Evolutionary conservation across 2,888 invertebrate genomes (phyloP).

Genomic region (Tetrapedia diversipes): DNA sequence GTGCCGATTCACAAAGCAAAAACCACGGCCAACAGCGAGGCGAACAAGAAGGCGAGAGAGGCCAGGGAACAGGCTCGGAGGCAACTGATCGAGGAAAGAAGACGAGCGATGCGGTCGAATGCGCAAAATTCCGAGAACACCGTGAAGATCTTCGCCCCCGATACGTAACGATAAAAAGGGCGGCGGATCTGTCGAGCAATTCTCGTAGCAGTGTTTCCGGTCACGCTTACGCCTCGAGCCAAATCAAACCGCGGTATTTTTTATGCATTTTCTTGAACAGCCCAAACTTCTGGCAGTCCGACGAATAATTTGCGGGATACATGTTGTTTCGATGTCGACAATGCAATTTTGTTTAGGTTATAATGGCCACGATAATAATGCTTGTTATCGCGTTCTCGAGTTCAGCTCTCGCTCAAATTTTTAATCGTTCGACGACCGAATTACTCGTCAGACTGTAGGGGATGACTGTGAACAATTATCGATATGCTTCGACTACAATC

Average conservation of each 20-base stretch:
- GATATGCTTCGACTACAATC: conserved; percentile 38
- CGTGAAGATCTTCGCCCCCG: conserved; percentile 80
- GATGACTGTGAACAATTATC: conserved; percentile 4
- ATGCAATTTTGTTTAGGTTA: no score
- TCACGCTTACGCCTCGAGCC: conserved; percentile 38
- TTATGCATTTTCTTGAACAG: conserved; percentile 34
- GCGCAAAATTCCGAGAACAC: conserved; percentile 71
- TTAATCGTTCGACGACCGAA: background rate
- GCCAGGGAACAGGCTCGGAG: conserved; percentile 88
- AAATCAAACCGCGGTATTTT: conserved; percentile 45
- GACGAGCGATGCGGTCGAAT: conserved; percentile 85
- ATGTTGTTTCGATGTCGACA: background rate
- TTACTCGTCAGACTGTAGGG: conserved; percentile 7
- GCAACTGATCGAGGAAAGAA: conserved; percentile 90
- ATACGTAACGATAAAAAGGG: conserved; percentile 77
- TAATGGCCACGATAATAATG: no score
- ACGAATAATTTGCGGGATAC: conserved; percentile 23
- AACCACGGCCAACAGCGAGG: conserved; percentile 80
- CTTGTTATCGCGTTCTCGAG: background rate
- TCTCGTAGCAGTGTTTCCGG: conserved; percentile 25
- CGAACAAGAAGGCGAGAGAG: conserved; percentile 84
- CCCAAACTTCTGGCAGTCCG: background rate
- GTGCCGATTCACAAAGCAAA: conserved; percentile 74
- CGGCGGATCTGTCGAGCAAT: conserved; percentile 18
- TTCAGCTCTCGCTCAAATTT: background rate